phyloP scores from a whole-genome alignment of 2,888 invertebrate genomes.

The Cheilosia impressa region DNA sequence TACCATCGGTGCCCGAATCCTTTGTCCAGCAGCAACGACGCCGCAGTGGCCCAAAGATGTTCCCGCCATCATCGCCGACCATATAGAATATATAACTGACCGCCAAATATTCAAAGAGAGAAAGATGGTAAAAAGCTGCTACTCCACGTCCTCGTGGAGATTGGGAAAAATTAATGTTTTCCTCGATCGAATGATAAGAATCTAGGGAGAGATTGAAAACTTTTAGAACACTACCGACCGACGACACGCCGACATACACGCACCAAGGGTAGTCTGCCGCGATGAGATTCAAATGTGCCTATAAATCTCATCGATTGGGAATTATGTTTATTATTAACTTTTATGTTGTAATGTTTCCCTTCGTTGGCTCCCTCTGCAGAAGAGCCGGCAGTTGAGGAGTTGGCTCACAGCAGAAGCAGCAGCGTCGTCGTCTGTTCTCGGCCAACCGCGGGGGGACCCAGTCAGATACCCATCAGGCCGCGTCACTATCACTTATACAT shows the following conservation, averaged over 20 bases:
- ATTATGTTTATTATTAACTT: constrained; percentile 75
- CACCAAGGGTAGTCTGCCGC: constrained; percentile 63
- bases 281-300: constrained; percentile 71
- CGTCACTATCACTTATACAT: constrained; percentile 58
- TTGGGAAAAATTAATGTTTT: constrained; percentile 73
- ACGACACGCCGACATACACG: constrained; percentile 53
- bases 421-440: constrained; percentile 21
- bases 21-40: constrained; percentile 45
- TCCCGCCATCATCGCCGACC: constrained; percentile 17
- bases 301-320: constrained; percentile 75
- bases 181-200: constrained; percentile 72
- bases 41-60: constrained; percentile 11
- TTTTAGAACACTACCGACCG: constrained; percentile 72
- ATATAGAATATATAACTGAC: constrained; percentile 53
- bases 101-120: constrained; percentile 65
- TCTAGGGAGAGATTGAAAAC: constrained; percentile 73
- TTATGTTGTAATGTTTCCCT: constrained; percentile 75
- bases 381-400: constrained; percentile 11
- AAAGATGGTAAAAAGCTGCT: constrained; percentile 58
- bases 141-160: constrained; percentile 32
- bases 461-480: constrained; percentile 7
- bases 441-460: constrained; percentile 8
- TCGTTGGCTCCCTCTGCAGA: constrained; percentile 20
- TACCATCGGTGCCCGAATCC: constrained; percentile 57
- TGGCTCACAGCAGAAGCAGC: constrained; percentile 33